Percentiles rank a stretch among this genome's conserved stretches.
These are phyloP conservation scores for Plusia festucae DNA, from an alignment of 2,888 invertebrate genomes.

Conservation along the genomic window DNA sequence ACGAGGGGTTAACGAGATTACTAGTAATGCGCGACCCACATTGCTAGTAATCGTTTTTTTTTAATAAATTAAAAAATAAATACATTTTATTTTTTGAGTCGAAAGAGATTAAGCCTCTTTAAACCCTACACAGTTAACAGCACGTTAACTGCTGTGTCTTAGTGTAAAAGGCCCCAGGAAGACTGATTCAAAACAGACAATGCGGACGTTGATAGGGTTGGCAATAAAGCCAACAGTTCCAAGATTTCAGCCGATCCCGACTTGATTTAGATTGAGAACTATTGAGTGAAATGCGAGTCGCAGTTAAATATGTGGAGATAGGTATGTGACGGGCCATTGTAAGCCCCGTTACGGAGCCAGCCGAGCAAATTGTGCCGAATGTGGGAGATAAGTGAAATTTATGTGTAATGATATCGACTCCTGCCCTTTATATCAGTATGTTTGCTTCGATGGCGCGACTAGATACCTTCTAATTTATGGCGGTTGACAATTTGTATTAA, in stretches of 20 bases:
- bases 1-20: too few species aligned
- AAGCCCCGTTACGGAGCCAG: conserved; percentile 58
- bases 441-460: conserved; percentile 77
- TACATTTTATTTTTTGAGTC: too few species aligned
- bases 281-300: conserved; percentile 55
- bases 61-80: too few species aligned
- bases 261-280: conserved; percentile 56
- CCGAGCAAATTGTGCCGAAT: conserved; percentile 80
- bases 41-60: too few species aligned
- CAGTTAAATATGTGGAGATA: conserved; percentile 52
- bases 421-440: conserved; percentile 80
- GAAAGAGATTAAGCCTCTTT: too few species aligned
- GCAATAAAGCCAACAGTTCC: conserved; percentile 48
- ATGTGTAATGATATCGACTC: conserved; percentile 84
- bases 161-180: too few species aligned
- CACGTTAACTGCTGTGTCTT: too few species aligned
- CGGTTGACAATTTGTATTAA: conserved; percentile 75
- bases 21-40: too few species aligned
- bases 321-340: conserved; percentile 51
- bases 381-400: conserved; percentile 83
- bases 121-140: too few species aligned
- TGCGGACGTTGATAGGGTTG: conserved; percentile 22
- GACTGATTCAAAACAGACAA: conserved; percentile 24
- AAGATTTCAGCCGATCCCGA: conserved; percentile 49
- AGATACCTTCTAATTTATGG: conserved; percentile 77